phyloP scores from a whole-genome alignment of 2,113 vertebrate species.

The Promerops cafer region DNA sequence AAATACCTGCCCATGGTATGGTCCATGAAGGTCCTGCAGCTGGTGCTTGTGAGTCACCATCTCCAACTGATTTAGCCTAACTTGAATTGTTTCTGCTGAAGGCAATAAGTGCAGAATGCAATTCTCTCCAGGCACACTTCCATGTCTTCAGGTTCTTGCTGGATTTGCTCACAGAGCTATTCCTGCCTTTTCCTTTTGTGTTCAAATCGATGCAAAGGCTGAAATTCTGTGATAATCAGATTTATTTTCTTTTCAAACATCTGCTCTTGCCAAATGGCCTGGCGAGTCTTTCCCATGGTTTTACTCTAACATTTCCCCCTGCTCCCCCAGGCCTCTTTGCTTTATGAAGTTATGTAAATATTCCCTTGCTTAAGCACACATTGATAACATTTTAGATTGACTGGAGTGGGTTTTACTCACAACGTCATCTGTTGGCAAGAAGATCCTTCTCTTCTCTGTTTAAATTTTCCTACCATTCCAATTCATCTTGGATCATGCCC shows the following conservation, averaged over 20 bases:
- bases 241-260: not conserved
- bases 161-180: not conserved
- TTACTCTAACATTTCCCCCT: not conserved
- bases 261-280: not conserved
- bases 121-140: not conserved
- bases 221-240: not conserved
- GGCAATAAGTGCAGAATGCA: not conserved
- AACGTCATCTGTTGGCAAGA: not conserved
- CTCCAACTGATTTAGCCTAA: not conserved
- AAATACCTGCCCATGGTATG: not conserved
- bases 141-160: not conserved
- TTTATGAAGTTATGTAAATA: not conserved
- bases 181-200: not conserved
- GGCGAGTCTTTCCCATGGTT: not conserved
- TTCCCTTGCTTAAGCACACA: constrained; percentile 6
- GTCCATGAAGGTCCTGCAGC: not conserved
- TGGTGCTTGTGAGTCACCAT: not conserved
- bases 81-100: not conserved
- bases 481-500: not conserved
- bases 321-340: not conserved
- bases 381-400: not conserved
- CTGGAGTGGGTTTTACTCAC: not conserved
- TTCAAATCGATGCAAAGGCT: not conserved
- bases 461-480: not conserved
- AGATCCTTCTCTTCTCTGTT: not conserved